Evolutionary conservation across 2,888 invertebrate species (phyloP).

Genomic region (Harpagoxenus sublaevis): DNA sequence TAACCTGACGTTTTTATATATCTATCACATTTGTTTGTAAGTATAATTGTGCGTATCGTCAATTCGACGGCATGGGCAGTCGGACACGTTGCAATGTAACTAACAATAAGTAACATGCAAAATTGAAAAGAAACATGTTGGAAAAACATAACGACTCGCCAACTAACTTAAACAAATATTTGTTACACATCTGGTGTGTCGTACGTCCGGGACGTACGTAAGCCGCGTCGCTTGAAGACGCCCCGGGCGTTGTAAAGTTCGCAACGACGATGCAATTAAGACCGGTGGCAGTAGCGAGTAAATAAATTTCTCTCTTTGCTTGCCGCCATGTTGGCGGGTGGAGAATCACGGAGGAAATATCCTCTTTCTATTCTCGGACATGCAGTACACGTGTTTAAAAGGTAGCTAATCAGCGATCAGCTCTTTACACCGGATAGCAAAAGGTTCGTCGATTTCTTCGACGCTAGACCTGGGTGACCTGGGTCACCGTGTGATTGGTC

Average conservation of each 20-base stretch:
- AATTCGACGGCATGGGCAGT: background rate
- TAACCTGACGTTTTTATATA: background rate
- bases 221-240: conserved; percentile 15
- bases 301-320: conserved; percentile 52
- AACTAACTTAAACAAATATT: conserved; percentile 45
- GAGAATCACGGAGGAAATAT: background rate
- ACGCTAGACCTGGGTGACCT: conserved; percentile 84
- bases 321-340: background rate
- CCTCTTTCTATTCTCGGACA: conserved; percentile 19
- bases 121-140: conserved; percentile 25
- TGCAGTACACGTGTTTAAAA: conserved; percentile 22
- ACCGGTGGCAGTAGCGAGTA: conserved; percentile 46
- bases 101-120: conserved; percentile 7
- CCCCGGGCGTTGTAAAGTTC: conserved; percentile 31
- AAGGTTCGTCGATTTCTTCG: conserved; percentile 42
- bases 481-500: conserved; percentile 84
- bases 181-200: conserved; percentile 16
- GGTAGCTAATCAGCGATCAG: conserved; percentile 21
- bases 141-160: background rate
- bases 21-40: conserved; percentile 17
- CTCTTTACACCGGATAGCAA: conserved; percentile 47
- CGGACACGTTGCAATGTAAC: background rate
- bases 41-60: conserved; percentile 38
- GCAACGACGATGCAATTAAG: conserved; percentile 46
- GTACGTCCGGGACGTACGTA: background rate